These are phyloP conservation scores for Sylvia atricapilla DNA, from an alignment of 2,113 vertebrate genomes.

Conservation along the genomic window DNA sequence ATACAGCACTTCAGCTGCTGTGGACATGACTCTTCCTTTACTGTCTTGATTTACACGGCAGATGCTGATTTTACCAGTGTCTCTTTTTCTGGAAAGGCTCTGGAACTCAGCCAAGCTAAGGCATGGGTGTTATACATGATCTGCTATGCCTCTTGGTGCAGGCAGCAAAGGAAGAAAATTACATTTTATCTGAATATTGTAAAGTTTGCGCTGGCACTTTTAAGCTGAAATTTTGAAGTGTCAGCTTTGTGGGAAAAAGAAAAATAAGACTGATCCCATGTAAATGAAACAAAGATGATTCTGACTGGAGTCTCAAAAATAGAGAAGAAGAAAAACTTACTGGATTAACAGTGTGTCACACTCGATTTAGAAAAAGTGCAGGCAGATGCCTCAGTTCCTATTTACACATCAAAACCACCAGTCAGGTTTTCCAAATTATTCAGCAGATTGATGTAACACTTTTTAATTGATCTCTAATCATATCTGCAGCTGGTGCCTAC, in stretches of 20 bases:
- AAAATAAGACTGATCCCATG: background rate
- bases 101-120: background rate
- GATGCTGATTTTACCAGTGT: background rate
- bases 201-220: background rate
- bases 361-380: background rate
- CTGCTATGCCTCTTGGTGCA: background rate
- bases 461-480: background rate
- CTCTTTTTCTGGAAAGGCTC: background rate
- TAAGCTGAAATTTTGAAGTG: background rate
- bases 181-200: background rate
- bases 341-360: background rate
- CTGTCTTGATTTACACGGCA: background rate
- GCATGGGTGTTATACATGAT: background rate
- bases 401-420: background rate
- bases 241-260: background rate
- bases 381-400: background rate
- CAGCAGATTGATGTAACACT: background rate
- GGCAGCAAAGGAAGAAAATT: background rate
- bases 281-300: background rate
- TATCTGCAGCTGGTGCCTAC: background rate
- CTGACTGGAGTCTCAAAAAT: background rate
- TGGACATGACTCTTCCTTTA: background rate
- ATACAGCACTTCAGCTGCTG: background rate
- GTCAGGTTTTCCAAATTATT: background rate
- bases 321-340: background rate